Evolutionary conservation across 2,113 vertebrate species (phyloP), one percentile per base, ranked within the genome.

Genomic region (Athene noctua): DNA sequence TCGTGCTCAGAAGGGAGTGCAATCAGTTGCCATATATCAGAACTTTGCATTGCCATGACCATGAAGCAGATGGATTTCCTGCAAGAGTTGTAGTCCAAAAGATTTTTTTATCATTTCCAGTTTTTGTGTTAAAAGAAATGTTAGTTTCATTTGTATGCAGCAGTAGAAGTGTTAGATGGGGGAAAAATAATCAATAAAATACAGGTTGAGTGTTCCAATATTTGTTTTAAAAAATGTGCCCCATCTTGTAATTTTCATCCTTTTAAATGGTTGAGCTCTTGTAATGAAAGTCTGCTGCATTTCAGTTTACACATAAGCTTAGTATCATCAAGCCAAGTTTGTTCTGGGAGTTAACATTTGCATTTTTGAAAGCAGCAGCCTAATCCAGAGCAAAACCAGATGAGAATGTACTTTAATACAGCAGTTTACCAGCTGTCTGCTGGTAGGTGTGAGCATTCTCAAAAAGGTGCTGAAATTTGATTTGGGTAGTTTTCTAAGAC

Each of bases 271-370:
- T 59, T 97, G 79, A 95, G 74, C 87, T 95, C 77, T 85, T 92
- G 58, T 91, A 96, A 95, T 91, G 87, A 74, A 95, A 94, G 71
- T 74, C 70, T 91, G 84, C 93, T 86, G 92, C n/a, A 15, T 91
- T 97, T 97, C 78, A 92, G 92, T 95, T 97, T 94, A 88, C 96
- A 90, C 51, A 88, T 86, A 91, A 96, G 96, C 96, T 96, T 96
- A 97, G 81, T 65, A 52, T 75, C 88, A 93, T 92, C 95, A 93
- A 79, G 58, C 84, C 63, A 63, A 77, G 91, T 95, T 96, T 97
- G 93, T 95, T 97, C 87, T 96, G 66, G 84, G 84, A 94, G 91
- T 95, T 96, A 94, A 78, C 81, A 86, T 96, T 97, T 95, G 95
- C 95, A 94, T 97, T 96, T 96, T 91, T 94, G 95, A 96, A 96